Evolutionary conservation across 2,797 vertebrate species (phyloP).

Genomic region (Pagetopsis macropterus): DNA sequence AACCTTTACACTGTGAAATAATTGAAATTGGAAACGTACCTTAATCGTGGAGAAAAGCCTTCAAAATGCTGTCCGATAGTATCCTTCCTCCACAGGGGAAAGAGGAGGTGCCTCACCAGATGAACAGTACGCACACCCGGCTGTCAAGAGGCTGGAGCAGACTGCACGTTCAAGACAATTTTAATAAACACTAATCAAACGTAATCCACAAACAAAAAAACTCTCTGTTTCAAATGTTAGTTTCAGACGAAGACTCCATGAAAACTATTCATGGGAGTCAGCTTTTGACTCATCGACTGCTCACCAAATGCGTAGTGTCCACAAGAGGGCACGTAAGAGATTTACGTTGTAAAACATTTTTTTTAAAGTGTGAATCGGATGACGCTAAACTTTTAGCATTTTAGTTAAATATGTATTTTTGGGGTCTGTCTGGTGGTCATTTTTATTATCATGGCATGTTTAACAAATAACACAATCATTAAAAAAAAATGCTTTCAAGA

Average conservation of each 20-base stretch:
- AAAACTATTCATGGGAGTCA: background rate
- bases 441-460: too few species aligned
- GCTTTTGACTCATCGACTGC: slow-evolving; percentile 8
- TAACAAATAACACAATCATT: too few species aligned
- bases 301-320: slow-evolving; percentile 18
- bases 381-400: too few species aligned
- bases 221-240: accelerated
- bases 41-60: slow-evolving; percentile 37
- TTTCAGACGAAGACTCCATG: background rate
- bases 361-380: too few species aligned
- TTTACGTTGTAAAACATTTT: background rate
- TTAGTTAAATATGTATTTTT: too few species aligned
- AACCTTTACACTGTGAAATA: background rate
- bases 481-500: too few species aligned
- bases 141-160: background rate
- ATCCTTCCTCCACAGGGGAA: background rate
- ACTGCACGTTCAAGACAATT: background rate
- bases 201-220: background rate
- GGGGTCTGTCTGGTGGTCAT: background rate
- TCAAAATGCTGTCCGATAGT: slow-evolving; percentile 7
- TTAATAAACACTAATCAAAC: background rate
- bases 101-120: slow-evolving; percentile 61
- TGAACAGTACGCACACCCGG: slow-evolving; percentile 6
- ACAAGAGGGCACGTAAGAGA: slow-evolving; percentile 40
- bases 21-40: slow-evolving; percentile 57